Evolutionary conservation across 1,140 invertebrate species (phyloP), one percentile per base, ranked within the genome.

Genomic region (Meloidogyne chitwoodi): DNA sequence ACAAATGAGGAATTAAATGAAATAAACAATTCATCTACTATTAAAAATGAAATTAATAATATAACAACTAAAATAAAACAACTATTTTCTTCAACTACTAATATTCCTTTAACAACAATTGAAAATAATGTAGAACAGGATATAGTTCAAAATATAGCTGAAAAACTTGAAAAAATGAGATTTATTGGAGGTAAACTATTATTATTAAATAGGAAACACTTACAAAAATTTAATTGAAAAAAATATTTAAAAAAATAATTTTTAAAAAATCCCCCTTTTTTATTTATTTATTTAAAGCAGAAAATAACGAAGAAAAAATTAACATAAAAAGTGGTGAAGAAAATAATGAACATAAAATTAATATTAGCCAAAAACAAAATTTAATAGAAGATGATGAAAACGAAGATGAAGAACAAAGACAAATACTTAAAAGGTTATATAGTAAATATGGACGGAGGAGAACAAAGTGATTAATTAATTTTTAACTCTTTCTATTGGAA

Each of bases 361-460:
- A 14, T n/a, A 19, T 29, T 26, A n/a, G 41, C 8, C 8, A 22
- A 61, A 2, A 19, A n/a, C 19, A 61, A 61, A 26, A 22, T 27
- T 41, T 19, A 24, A 27, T 6, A 22, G 26, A 14, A 56, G 11
- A 31, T 19, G 22, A 63, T 12, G 56, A 73, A 31, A 63, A 63
- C 31, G 70, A 72, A 34, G 71, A 73, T 11, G 56, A 73, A 24
- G 71, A 73, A 64, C 71, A 73, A 31, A 61, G 24, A 22, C 29
- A 14, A 22, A 73, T 73, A 73, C 71, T 73, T 64, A 34, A 61
- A 29, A 24, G 71, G 56, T 22, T 73, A 22, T 73, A 73, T 64
- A 73, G 71, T 34, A 73, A 64, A 73, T 73, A 73, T 64, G 71
- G 71, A 16, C 29, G 29, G 19, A 56, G 48, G n/a, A 73, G 64